These are phyloP conservation scores for Metalampra italica DNA, from an alignment of 2,888 invertebrate genomes.

Conservation along the genomic window DNA sequence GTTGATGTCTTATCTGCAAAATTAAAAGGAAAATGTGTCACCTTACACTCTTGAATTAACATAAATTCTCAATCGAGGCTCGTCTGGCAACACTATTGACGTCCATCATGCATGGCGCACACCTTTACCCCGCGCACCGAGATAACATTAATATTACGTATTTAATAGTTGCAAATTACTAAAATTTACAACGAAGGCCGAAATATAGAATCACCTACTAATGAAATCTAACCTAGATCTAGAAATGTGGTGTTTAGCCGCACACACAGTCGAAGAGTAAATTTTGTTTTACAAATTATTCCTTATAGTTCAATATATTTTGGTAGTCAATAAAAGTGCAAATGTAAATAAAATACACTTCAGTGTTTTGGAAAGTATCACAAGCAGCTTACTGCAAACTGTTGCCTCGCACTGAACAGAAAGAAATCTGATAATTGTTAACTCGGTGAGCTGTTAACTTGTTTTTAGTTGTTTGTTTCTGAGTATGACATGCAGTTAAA, in stretches of 20 bases:
- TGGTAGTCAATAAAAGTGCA: too few species aligned
- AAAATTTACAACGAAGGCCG: too few species aligned
- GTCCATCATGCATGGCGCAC: slow-evolving; percentile 34
- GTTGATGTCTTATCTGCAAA: too few species aligned
- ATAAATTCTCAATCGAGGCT: slow-evolving; percentile 16
- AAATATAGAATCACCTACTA: too few species aligned
- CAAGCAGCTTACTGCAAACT: neutral
- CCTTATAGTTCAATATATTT: too few species aligned
- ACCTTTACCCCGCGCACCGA: slow-evolving; percentile 22
- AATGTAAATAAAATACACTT: too few species aligned
- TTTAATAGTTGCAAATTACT: neutral
- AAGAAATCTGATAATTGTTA: slow-evolving; percentile 20
- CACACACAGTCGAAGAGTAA: too few species aligned
- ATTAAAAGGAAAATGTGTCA: too few species aligned
- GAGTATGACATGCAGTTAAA: neutral
- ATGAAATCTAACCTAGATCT: too few species aligned
- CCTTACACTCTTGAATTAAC: neutral
- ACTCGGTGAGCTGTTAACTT: slow-evolving; percentile 26
- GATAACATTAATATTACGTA: slow-evolving; percentile 21
- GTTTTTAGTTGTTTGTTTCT: slow-evolving; percentile 9
- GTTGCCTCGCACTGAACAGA: neutral
- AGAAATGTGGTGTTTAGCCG: too few species aligned
- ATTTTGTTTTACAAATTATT: too few species aligned
- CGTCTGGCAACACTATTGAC: slow-evolving; percentile 19
- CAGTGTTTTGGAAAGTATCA: too few species aligned